Evolutionary conservation across 2,113 vertebrate genomes (phyloP).

Genomic region (Chinchilla lanigera): DNA sequence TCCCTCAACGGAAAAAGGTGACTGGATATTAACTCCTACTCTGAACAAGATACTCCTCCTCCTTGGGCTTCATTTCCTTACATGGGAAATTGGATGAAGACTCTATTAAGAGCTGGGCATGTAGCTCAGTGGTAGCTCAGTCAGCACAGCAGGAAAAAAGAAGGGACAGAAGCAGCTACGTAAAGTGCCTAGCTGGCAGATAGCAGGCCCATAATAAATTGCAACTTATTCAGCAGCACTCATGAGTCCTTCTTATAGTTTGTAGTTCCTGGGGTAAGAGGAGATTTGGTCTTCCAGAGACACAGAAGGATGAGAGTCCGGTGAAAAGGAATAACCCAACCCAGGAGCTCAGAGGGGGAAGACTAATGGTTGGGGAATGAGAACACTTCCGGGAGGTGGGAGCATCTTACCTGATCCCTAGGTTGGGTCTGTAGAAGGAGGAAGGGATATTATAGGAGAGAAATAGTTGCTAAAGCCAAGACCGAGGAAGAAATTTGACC

Average conservation of each 20-base stretch:
- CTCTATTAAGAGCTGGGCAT: background rate
- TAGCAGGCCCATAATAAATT: background rate
- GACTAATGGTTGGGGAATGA: background rate
- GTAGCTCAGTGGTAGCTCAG: background rate
- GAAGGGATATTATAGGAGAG: background rate
- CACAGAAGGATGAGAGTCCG: background rate
- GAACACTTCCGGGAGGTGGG: background rate
- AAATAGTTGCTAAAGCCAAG: background rate
- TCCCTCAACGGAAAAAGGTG: background rate
- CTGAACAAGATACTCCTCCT: background rate
- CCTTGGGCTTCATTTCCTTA: constrained; percentile 22
- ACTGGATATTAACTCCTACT: background rate
- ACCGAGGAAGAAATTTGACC: background rate
- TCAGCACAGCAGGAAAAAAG: background rate
- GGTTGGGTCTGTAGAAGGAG: background rate
- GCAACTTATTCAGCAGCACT: background rate
- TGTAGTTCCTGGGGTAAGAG: background rate
- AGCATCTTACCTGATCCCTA: background rate
- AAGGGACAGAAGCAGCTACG: background rate
- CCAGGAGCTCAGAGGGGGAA: background rate
- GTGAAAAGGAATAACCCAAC: background rate
- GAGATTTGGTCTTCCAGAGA: background rate
- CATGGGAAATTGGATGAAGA: background rate
- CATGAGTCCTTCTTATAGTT: background rate
- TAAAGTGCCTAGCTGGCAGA: background rate